Conservation (phyloP, 2,113 vertebrate species). For the Andinoacara biseriatus region DNA sequence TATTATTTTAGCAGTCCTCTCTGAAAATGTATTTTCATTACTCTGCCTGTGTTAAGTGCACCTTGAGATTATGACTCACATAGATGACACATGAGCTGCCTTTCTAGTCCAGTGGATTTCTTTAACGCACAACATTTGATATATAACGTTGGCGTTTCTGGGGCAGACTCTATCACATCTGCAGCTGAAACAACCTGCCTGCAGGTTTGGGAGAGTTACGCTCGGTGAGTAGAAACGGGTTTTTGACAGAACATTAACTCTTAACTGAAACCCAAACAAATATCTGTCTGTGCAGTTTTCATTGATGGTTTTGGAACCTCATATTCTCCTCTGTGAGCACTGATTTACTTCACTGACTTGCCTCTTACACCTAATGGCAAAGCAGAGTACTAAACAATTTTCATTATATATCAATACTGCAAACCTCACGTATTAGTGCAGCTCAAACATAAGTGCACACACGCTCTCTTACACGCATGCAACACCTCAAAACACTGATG, state of each 20-base stretch:
- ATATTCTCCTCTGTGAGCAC: neutral
- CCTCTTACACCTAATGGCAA: neutral
- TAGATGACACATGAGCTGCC: neutral
- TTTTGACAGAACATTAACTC: neutral
- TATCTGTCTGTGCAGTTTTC: neutral
- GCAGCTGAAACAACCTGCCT: neutral
- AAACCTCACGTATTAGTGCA: neutral
- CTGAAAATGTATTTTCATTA: constrained; percentile 48
- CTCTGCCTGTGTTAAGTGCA: constrained; percentile 22
- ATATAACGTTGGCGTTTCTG: constrained; percentile 14
- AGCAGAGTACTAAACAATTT: neutral
- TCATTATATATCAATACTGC: neutral
- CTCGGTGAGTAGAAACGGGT: neutral
- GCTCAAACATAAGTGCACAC: neutral
- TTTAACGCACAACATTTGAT: constrained; percentile 16
- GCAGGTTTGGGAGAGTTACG: neutral
- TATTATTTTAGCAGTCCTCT: constrained; percentile 10
- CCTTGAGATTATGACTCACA: constrained; percentile 52
- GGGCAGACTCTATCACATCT: neutral
- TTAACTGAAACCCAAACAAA: neutral
- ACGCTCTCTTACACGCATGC: neutral
- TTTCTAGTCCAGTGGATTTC: constrained; percentile 12
- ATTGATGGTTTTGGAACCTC: neutral
- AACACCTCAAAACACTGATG: neutral
- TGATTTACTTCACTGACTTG: neutral